Evolutionary conservation across 2,797 vertebrate species (phyloP), one percentile per base, ranked within the genome.

Genomic region (Bufotes viridis): DNA sequence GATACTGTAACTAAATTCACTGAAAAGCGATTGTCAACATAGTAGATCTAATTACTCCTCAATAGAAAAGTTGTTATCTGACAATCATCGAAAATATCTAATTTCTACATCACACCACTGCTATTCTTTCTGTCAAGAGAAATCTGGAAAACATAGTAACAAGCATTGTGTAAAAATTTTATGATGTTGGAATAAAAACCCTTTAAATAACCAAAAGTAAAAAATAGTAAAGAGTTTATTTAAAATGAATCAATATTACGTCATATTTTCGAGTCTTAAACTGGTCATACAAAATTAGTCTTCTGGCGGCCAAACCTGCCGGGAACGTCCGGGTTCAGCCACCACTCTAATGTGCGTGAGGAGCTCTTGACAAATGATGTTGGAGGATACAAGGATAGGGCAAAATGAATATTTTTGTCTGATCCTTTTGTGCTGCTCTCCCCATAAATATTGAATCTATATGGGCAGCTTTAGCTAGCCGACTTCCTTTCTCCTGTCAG

Each of bases 1-100:
- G 87, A 78, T 65, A 84, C 79, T 76, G 60, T 78, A 88, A 84
- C 81, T 65, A 58, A 83, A 78, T 87, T 29, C 18, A 81, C 42
- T 63, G 55, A 24, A 24, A 51, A 55, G 58, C 58, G 34, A 87
- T 53, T 51, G 82, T 74, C 42, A 82, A 87, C 79, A 75, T 18
- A n/a, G 13, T 81, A 7, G 55, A 60, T 69, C 86, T 15, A 81
- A 84, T 84, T 84, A 75, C 55, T 61, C 10, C 82, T 18, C 29
- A 84, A 84, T 60, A 15, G 65, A 1, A 22, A 34, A 83, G 20
- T 34, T 14, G 22, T 22, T 72, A 83, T 83, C 67, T 5, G 17
- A 69, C 13, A 60, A 60, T 42, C 34, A 51, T 60, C 29, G 7
- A 75, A 22, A 60, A 75, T 55, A 70, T 49, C 60, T 61, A 3